phyloP scores from a whole-genome alignment of 2,797 vertebrate genomes.

The Hemibagrus guttatus region DNA sequence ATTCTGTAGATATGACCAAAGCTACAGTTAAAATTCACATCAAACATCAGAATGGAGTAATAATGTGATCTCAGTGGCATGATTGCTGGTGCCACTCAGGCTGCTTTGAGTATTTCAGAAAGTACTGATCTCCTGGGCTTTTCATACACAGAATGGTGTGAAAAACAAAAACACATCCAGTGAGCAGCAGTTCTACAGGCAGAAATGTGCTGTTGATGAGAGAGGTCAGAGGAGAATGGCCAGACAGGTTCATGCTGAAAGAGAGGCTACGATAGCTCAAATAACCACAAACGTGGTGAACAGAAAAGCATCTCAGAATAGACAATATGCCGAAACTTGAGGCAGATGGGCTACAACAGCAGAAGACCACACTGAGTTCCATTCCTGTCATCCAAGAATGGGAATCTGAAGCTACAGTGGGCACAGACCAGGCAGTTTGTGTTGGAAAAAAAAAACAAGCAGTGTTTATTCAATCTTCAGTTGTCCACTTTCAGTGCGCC shows the following conservation, averaged over 20 bases:
- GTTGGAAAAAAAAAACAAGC: not conserved
- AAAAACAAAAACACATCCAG: not conserved
- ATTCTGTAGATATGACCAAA: not conserved
- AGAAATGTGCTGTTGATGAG: not conserved
- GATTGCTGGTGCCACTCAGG: not conserved
- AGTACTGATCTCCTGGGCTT: not conserved
- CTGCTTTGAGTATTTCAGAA: not conserved
- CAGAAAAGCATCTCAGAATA: not conserved
- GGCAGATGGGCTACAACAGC: not conserved
- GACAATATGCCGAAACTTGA: not conserved
- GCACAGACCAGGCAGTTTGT: not conserved
- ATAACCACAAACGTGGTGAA: not conserved
- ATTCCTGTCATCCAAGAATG: not conserved
- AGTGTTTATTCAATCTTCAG: not conserved
- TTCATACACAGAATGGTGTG: not conserved
- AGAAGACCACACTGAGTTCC: not conserved
- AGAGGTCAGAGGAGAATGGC: not conserved
- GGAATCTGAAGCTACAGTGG: not conserved
- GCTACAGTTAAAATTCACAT: not conserved
- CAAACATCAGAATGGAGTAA: not conserved
- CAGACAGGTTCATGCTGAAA: not conserved
- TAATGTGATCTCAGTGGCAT: not conserved
- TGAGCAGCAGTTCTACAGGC: not conserved
- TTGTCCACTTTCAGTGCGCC: not conserved
- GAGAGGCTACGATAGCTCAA: not conserved